Percentiles rank a stretch among this genome's conserved stretches.
phyloP scores from a whole-genome alignment of 2,113 vertebrate species.

The Cyanistes caeruleus region DNA sequence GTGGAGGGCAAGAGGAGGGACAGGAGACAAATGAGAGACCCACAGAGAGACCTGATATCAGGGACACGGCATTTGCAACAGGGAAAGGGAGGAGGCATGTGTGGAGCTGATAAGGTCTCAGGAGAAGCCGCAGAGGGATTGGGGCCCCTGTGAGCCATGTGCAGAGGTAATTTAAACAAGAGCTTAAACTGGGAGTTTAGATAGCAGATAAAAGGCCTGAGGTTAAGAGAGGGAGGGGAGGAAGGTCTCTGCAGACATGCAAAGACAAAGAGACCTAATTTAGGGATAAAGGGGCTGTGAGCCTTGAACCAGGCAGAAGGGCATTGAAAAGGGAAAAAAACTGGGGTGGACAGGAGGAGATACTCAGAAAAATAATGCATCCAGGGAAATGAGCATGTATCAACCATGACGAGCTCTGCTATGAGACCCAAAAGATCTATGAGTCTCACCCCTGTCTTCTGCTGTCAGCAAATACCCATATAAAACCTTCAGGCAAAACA shows the following conservation, averaged over 20 bases:
- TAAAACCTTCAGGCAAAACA: neutral
- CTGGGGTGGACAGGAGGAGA: neutral
- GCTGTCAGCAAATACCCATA: neutral
- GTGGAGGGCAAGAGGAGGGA: neutral
- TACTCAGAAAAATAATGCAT: neutral
- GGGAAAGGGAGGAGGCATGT: neutral
- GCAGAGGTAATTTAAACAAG: neutral
- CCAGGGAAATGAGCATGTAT: neutral
- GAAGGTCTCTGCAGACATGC: neutral
- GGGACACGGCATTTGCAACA: neutral
- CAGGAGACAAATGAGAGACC: neutral
- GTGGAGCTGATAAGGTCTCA: neutral
- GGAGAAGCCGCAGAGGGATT: neutral
- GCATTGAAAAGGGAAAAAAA: neutral
- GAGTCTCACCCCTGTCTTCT: neutral
- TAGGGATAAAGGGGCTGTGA: neutral
- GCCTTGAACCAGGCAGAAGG: neutral
- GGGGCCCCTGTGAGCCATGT: neutral
- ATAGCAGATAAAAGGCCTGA: neutral
- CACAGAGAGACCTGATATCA: neutral
- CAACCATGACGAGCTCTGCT: neutral
- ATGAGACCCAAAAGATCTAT: neutral
- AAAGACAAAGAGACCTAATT: neutral
- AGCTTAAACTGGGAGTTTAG: neutral
- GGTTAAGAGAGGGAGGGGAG: neutral